Evolutionary conservation across 2,797 vertebrate species (phyloP).

Genomic region (Micrastur ruficollis): DNA sequence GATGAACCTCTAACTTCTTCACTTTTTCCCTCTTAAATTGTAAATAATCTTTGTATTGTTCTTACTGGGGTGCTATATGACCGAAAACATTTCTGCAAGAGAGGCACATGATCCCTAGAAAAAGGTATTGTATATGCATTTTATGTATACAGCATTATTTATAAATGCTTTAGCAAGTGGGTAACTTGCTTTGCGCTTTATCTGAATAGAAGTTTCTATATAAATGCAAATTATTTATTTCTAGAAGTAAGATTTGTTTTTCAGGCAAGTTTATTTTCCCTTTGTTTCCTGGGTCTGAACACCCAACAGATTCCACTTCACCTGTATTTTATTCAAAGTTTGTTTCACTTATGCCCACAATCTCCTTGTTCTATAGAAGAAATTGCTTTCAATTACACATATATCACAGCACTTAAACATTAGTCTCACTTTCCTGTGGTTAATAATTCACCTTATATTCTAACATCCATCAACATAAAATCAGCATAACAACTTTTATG

Average conservation of each 20-base stretch:
- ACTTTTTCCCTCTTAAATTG: neutral
- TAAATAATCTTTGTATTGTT: neutral
- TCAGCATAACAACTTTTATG: conserved; percentile 81
- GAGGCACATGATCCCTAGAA: neutral
- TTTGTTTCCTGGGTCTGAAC: conserved; percentile 44
- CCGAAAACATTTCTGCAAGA: neutral
- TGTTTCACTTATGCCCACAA: conserved; percentile 66
- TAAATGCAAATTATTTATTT: conserved; percentile 67
- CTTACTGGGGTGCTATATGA: neutral
- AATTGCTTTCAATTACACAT: conserved; percentile 76
- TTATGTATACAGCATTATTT: conserved; percentile 24
- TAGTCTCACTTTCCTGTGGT: conserved; percentile 77
- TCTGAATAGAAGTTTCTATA: conserved; percentile 31
- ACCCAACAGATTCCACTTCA: conserved; percentile 47
- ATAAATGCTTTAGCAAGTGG: conserved; percentile 30
- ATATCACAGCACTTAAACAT: conserved; percentile 77
- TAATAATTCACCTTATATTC: conserved; percentile 80
- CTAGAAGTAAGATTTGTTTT: conserved; percentile 50
- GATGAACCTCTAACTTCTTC: neutral
- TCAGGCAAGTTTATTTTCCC: conserved; percentile 49
- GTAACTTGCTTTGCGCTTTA: conserved; percentile 46
- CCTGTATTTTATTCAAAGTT: conserved; percentile 72
- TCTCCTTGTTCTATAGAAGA: conserved; percentile 72
- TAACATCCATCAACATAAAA: conserved; percentile 81
- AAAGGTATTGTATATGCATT: neutral